These are phyloP conservation scores for Muschampia plurimacula DNA, from an alignment of 2,888 invertebrate species.

Conservation along the genomic window DNA sequence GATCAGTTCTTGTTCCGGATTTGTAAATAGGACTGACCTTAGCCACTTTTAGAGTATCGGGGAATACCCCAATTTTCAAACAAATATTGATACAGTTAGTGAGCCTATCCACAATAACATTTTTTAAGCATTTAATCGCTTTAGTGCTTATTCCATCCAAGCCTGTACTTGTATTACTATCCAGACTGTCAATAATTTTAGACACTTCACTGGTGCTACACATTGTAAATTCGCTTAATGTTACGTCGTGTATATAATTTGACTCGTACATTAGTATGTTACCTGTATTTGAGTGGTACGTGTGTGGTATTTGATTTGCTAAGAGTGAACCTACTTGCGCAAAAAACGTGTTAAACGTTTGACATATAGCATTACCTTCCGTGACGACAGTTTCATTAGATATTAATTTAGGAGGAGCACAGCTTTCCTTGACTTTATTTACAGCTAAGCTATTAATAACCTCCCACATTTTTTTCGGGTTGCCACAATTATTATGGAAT, in stretches of 20 bases:
- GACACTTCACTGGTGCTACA: conserved; percentile 17
- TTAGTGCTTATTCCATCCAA: conserved; percentile 38
- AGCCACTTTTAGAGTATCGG: conserved; percentile 34
- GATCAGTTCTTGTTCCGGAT: conserved; percentile 24
- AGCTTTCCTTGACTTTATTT: conserved; percentile 27
- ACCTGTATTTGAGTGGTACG: conserved; percentile 27
- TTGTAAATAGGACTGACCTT: conserved; percentile 38
- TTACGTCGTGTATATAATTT: not conserved
- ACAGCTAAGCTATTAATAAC: conserved; percentile 28
- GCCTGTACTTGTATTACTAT: conserved; percentile 35
- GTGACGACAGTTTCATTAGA: conserved; percentile 15
- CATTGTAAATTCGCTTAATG: not conserved
- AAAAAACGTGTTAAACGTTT: conserved; percentile 43
- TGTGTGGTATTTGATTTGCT: conserved; percentile 40
- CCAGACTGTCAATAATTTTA: conserved; percentile 36
- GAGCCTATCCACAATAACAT: conserved; percentile 17
- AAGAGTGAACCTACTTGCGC: conserved; percentile 20
- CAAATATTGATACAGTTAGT: conserved; percentile 35
- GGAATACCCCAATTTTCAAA: conserved; percentile 34
- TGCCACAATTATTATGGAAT: not conserved
- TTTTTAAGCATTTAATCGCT: conserved; percentile 56
- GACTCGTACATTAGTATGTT: conserved; percentile 1
- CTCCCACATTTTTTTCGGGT: conserved; percentile 32
- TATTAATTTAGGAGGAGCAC: conserved; percentile 37
- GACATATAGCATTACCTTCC: conserved; percentile 39